phyloP scores from a whole-genome alignment of 1,140 invertebrate genomes.

The Micrasema minimum region DNA sequence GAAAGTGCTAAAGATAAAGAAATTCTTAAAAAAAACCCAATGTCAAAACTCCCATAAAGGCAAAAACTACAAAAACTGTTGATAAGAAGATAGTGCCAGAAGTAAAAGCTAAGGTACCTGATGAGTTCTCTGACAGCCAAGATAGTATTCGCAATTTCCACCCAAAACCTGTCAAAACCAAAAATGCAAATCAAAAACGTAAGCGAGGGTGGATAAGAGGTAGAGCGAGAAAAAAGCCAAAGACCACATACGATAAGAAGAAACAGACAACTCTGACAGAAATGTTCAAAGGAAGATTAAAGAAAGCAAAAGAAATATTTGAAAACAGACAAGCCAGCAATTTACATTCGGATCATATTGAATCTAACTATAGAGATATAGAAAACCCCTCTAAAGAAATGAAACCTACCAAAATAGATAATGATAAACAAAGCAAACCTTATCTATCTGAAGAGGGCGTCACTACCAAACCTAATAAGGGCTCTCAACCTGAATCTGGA shows the following conservation, averaged over 20 bases:
- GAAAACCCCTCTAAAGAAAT: constrained; percentile 25
- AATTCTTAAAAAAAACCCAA: constrained; percentile 27
- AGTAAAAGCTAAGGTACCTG: constrained; percentile 1
- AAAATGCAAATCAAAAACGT: constrained; percentile 56
- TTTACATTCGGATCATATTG: constrained; percentile 32
- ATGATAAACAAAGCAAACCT: constrained; percentile 24
- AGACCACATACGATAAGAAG: constrained; percentile 39
- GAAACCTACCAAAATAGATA: constrained; percentile 8
- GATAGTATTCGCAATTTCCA: constrained; percentile 50
- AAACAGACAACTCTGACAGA: constrained; percentile 51
- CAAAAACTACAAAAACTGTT: constrained; percentile 20
- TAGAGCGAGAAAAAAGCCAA: constrained; percentile 50
- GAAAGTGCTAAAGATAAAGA: constrained; percentile 36
- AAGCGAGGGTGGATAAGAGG: constrained; percentile 59
- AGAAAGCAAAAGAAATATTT: constrained; percentile 50
- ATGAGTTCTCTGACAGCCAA: constrained; percentile 61
- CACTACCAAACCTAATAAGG: neutral
- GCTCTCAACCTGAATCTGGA: constrained; percentile 39
- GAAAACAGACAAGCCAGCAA: constrained; percentile 18
- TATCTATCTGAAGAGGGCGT: constrained; percentile 29
- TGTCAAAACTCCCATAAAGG: constrained; percentile 23
- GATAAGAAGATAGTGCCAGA: constrained; percentile 25
- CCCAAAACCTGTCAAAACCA: constrained; percentile 38
- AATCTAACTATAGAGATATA: constrained; percentile 40
- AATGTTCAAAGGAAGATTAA: constrained; percentile 49